Evolutionary conservation across 2,113 vertebrate genomes (phyloP), one percentile per base, ranked within the genome.

Genomic region (Xenopus borealis): DNA sequence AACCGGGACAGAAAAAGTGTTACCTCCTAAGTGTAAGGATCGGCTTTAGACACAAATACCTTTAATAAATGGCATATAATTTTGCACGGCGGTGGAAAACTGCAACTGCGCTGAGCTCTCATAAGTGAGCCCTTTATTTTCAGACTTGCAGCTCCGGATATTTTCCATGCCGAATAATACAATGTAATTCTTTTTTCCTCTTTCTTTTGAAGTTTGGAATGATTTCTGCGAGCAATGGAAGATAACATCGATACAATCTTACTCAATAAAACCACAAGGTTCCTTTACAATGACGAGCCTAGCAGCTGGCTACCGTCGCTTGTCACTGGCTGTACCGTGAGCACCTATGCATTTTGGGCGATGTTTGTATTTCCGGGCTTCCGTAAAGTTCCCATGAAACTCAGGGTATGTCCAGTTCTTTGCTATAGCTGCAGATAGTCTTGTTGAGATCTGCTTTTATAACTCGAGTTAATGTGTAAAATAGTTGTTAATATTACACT

Each of bases 191-290:
- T 40, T 40, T 40, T 40, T 40, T 50, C 14, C 10, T 50, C 10
- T 63, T 40, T 63, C 12, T 20, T 47, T 9, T 46, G 16, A 23
- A 20, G 19, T 63, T 40, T 16, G 16, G 19, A 57, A 47, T 5
- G 8, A 16, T 44, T 27, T 16, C 20, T 52, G 55, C 74, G n/a
- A 53, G 50, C 7, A 57, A 91, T 92, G 91, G 91, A 93, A 64
- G 89, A 92, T 79, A 68, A 81, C 9, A 83, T 91, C 17, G 90
- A 92, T 3, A 46, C 86, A 40, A 84, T 90, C 71, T 84, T 93
- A 20, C 81, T 89, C 44, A 82, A 91, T 12, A 18, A 66, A 17
- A 62, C 45, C 27, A 66, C 33, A 6, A 67, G 50, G 20, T 62
- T 80, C 44, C 62, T 78, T 14, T 55, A 71, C 8, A 66, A 44